Conservation (phyloP, 1,140 invertebrate species). For the Epicauta chinensis region DNA sequence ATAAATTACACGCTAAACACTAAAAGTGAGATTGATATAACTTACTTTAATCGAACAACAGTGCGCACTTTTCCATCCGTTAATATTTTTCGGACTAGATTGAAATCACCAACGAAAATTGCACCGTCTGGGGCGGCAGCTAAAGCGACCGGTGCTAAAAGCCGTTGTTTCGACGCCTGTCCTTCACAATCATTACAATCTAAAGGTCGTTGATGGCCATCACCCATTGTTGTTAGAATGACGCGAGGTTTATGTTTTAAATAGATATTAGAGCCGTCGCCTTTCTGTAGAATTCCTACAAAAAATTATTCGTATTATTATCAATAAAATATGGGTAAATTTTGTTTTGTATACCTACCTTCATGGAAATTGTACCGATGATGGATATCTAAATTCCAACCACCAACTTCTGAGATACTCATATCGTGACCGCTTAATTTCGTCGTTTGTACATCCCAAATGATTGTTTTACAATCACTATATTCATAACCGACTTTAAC, state of each 20-base stretch:
- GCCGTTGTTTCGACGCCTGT: conserved; percentile 68
- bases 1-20: conserved; percentile 3
- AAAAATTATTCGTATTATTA: conserved; percentile 13
- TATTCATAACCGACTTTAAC: conserved; percentile 97
- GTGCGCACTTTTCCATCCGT: conserved; percentile 83
- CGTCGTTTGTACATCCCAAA: conserved; percentile 93
- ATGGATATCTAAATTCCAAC: conserved; percentile 96
- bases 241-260: conserved; percentile 89
- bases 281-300: conserved; percentile 89
- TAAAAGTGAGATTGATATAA: conserved; percentile 14
- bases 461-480: conserved; percentile 83
- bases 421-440: conserved; percentile 93
- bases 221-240: conserved; percentile 87
- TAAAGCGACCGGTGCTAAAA: conserved; percentile 86
- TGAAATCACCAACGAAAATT: conserved; percentile 93
- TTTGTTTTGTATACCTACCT: conserved; percentile 58
- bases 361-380: conserved; percentile 97
- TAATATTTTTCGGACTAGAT: conserved; percentile 83
- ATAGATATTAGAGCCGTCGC: conserved; percentile 95
- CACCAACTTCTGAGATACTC: conserved; percentile 91
- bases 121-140: conserved; percentile 89
- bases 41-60: conserved; percentile 84
- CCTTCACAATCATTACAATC: conserved; percentile 81
- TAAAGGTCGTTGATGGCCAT: conserved; percentile 80
- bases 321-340: conserved; percentile 5